phyloP scores from a whole-genome alignment of 2,888 invertebrate genomes.

The Conistra vaccinii region DNA sequence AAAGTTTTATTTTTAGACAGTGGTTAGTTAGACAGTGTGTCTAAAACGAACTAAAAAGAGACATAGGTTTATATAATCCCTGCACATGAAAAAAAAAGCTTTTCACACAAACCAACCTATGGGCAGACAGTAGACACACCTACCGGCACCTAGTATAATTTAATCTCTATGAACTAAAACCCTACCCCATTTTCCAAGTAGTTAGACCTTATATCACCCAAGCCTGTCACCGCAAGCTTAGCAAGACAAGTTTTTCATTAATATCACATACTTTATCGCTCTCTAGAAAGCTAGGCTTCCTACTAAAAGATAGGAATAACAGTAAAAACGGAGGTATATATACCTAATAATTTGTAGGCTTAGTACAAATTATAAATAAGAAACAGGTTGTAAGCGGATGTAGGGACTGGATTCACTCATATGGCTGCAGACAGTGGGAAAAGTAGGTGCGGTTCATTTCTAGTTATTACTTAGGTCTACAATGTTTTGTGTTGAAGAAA shows the following conservation, averaged over 20 bases:
- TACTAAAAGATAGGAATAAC: constrained; percentile 21
- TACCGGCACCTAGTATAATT: not conserved
- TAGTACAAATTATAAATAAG: constrained; percentile 43
- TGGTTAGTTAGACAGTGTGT: no score
- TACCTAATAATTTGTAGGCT: constrained; percentile 32
- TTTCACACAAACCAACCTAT: not conserved
- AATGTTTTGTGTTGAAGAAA: not conserved
- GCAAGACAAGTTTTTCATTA: constrained; percentile 18
- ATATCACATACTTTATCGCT: constrained; percentile 40
- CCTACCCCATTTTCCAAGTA: not conserved
- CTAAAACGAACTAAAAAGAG: no score
- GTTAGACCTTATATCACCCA: not conserved
- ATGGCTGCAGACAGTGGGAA: not conserved
- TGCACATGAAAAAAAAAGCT: no score
- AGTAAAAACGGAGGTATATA: constrained; percentile 26
- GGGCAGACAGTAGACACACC: not conserved
- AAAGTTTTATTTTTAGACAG: no score
- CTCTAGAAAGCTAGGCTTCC: constrained; percentile 48
- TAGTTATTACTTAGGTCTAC: not conserved
- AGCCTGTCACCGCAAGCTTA: not conserved
- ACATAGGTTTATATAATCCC: no score
- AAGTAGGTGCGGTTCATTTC: constrained; percentile 12
- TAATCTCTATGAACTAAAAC: not conserved
- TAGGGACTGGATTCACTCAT: constrained; percentile 16
- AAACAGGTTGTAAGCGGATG: constrained; percentile 49